phyloP scores from a whole-genome alignment of 2,888 invertebrate genomes.

The Ceratothoa steindachneri region DNA sequence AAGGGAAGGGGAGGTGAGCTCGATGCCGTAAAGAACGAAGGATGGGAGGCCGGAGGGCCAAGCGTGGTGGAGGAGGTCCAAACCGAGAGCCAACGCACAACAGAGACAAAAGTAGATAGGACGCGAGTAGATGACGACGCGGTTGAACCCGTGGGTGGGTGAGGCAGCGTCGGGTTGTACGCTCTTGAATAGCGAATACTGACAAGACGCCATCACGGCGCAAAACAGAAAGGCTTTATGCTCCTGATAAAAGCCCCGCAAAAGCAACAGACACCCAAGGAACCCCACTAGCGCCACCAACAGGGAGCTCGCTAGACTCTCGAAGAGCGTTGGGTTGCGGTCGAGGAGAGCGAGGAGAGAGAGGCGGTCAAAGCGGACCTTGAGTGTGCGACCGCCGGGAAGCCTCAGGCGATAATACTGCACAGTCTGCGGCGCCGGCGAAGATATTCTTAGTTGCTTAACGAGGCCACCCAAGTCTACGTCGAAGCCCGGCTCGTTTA shows the following conservation, averaged over 20 bases:
- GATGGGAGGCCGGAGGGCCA: constrained; percentile 39
- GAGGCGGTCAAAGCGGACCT: constrained; percentile 86
- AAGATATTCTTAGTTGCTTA: constrained; percentile 38
- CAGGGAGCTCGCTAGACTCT: constrained; percentile 74
- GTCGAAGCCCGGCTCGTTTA: not conserved
- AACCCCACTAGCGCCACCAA: constrained; percentile 80
- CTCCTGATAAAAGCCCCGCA: constrained; percentile 82
- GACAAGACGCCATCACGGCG: constrained; percentile 95
- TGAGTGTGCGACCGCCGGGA: constrained; percentile 55
- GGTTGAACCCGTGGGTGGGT: constrained; percentile 95
- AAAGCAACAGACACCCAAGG: constrained; percentile 76
- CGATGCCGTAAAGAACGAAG: constrained; percentile 54
- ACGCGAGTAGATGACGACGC: constrained; percentile 82
- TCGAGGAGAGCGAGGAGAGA: constrained; percentile 88
- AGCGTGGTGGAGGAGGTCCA: constrained; percentile 33
- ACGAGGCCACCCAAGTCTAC: not conserved
- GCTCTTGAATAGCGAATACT: constrained; percentile 93
- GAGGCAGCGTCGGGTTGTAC: constrained; percentile 99
- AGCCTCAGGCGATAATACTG: constrained; percentile 73
- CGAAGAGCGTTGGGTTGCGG: constrained; percentile 76
- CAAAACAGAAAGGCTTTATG: constrained; percentile 91
- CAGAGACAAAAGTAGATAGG: constrained; percentile 51
- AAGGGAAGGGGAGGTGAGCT: constrained; percentile 61
- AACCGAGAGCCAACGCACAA: constrained; percentile 52
- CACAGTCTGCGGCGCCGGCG: constrained; percentile 52